Conservation (phyloP, 2,113 vertebrate species). For the Microcebus jonahi region DNA sequence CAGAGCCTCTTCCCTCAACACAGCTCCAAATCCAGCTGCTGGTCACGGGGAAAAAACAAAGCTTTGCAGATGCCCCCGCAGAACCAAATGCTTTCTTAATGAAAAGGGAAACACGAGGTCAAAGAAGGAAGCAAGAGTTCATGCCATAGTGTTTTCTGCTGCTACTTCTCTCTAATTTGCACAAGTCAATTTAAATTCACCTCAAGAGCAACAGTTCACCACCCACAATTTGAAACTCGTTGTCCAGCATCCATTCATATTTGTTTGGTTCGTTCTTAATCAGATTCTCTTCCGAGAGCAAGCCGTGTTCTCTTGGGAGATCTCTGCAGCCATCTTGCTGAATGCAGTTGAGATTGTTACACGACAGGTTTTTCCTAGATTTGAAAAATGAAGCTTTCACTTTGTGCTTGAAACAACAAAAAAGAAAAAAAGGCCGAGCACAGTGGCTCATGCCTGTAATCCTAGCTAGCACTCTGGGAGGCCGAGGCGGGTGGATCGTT, state of each 20-base stretch:
- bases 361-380: not conserved
- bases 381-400: slow-evolving; percentile 17
- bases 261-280: slow-evolving; percentile 11
- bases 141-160: not conserved
- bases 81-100: not conserved
- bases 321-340: not conserved
- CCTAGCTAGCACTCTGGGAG: too few species aligned
- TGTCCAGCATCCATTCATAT: not conserved
- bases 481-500: too few species aligned
- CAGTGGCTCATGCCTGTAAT: too few species aligned
- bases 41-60: not conserved
- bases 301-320: not conserved
- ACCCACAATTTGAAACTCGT: not conserved
- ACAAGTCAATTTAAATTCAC: slow-evolving; percentile 42
- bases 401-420: not conserved
- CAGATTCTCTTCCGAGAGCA: slow-evolving; percentile 29
- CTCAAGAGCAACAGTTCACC: not conserved
- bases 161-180: slow-evolving; percentile 33
- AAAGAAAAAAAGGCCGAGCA: not conserved
- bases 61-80: not conserved
- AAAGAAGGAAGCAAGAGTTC: slow-evolving; percentile 1
- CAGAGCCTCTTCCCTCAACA: slow-evolving; percentile 26
- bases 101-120: not conserved
- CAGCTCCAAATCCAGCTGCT: slow-evolving; percentile 14
- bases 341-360: not conserved